Percentiles rank a stretch among this genome's conserved stretches.
Conservation (phyloP, 2,113 vertebrate genomes). For the Eptesicus fuscus region DNA sequence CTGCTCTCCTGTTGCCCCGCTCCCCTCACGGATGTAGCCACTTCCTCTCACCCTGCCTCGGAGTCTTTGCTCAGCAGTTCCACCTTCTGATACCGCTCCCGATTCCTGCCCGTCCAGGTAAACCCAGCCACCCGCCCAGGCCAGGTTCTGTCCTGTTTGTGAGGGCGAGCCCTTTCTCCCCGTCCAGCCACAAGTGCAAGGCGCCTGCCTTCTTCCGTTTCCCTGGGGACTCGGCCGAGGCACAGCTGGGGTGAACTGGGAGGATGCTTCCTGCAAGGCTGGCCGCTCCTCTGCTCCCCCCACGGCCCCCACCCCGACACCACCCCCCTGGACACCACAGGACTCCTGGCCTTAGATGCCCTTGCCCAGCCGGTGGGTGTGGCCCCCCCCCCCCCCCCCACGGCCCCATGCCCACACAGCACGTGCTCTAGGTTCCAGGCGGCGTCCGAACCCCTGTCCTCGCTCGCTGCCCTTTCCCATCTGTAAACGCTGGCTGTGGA, state of each 20-base stretch:
- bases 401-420: background rate
- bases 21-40: background rate
- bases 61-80: background rate
- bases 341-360: background rate
- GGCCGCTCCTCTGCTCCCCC: background rate
- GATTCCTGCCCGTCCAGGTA: background rate
- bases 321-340: background rate
- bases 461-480: conserved; percentile 49
- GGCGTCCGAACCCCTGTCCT: conserved; percentile 18
- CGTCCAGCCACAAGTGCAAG: background rate
- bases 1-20: background rate
- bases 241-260: background rate
- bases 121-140: background rate
- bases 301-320: fast-evolving
- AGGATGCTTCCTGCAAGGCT: background rate
- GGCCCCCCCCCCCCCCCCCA: background rate
- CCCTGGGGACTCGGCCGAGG: background rate
- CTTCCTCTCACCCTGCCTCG: background rate
- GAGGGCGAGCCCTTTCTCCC: background rate
- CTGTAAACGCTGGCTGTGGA: conserved; percentile 25
- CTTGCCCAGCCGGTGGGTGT: background rate
- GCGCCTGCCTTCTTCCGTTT: background rate
- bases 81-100: background rate
- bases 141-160: background rate
- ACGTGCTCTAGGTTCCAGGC: background rate